Base-by-base conservation (phyloP, 1,140 invertebrate species). In the Rhyzopertha dominica region DNA sequence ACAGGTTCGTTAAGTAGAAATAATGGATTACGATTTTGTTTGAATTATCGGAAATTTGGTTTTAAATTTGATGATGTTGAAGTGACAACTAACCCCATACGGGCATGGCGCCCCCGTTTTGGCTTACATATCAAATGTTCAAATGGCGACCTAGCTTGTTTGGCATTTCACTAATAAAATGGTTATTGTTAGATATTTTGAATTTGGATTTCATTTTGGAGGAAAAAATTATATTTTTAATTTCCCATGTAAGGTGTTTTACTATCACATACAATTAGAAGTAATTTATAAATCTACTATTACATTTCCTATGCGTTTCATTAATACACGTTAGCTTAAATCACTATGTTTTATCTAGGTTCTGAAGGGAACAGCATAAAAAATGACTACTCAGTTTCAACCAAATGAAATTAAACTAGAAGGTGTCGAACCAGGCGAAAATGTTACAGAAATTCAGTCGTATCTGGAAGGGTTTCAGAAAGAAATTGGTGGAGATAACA, bases 391-490 rank as follows among this genome's bases (percentile, higher is more conserved):
- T 40, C 55, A 59, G 43, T 66, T n/a, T 65, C 40, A 43, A 51
- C 7, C 49, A 60, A 19, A 19, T 9, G 44, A 52, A 16, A 62
- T 71, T 22, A 70, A 71, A 53, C 43, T 70, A 42, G 67, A 71
- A 49, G 51, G 53, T 10, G 54, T 55, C 12, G 68, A 68, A 35
- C 41, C 45, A 49, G 49, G 54, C n/a, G 75, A 80, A 56, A 73
- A 70, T 48, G 80, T 85, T 10, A 82, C 79, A 20, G 85, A 87
- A 52, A 85, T 89, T 53, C 86, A 90, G 56, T 84, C 84, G 39
- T 90, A 90, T 57, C 68, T 91, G 28, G 85, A 82, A 39, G 85
- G 84, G 3, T 90, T 90, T 60, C 87, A 91, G 57, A 89, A 89
- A 59, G 87, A 90, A 67, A 90, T 90, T 35, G 79, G 81, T 49